Conservation (phyloP, 2,113 vertebrate genomes). For the Corythornis madagascariensis region DNA sequence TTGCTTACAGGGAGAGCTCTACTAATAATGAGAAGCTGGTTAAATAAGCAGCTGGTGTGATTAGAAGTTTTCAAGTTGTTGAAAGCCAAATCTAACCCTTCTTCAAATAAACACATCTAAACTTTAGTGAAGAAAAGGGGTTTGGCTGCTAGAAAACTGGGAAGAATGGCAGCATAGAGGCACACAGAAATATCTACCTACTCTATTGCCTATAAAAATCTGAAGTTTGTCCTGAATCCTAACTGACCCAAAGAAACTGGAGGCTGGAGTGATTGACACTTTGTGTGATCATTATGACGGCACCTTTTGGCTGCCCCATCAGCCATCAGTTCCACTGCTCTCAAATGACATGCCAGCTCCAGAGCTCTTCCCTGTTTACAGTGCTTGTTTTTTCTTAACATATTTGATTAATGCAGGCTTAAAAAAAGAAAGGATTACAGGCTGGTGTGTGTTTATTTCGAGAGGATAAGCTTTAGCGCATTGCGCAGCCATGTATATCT, state of each 20-base stretch:
- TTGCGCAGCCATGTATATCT: conserved; percentile 46
- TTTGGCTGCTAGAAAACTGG: background rate
- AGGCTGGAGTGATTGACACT: conserved; percentile 30
- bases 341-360: conserved; percentile 13
- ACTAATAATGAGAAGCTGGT: background rate
- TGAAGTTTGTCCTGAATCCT: background rate
- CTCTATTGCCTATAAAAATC: background rate
- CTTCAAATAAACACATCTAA: background rate
- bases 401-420: conserved; percentile 71
- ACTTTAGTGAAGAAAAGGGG: background rate
- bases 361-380: conserved; percentile 37
- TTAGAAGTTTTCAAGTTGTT: background rate
- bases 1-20: background rate
- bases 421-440: conserved; percentile 70
- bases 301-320: conserved; percentile 31
- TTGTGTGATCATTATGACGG: conserved; percentile 48
- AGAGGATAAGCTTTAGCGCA: conserved; percentile 30
- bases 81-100: background rate
- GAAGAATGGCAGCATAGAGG: background rate
- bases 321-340: conserved; percentile 24
- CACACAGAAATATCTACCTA: background rate
- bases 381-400: conserved; percentile 62
- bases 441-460: conserved; percentile 60
- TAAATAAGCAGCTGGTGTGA: background rate
- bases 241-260: conserved; percentile 17